phyloP scores from a whole-genome alignment of 2,113 vertebrate species.

The Zapus hudsonius region DNA sequence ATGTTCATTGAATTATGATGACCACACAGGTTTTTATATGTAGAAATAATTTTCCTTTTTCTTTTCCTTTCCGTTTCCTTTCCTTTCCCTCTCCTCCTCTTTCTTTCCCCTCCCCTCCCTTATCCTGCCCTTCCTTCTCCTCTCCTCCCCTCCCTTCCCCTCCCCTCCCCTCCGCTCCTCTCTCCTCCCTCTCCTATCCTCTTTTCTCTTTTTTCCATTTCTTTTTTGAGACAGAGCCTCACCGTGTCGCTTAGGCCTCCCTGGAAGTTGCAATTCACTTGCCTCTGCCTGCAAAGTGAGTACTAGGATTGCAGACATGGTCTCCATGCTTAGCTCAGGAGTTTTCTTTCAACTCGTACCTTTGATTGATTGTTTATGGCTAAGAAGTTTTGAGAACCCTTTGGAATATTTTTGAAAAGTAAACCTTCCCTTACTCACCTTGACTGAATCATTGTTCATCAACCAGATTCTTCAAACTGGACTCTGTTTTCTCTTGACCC shows the following conservation, averaged over 20 bases:
- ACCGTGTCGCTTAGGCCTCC: not conserved
- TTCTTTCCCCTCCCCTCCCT: too few relatives aligned
- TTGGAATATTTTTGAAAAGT: slow-evolving; percentile 44
- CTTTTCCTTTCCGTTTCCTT: too few relatives aligned
- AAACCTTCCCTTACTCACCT: not conserved
- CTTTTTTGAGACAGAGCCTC: not conserved
- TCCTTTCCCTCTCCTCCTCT: too few relatives aligned
- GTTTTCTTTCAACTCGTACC: not conserved
- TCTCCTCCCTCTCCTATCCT: too few relatives aligned
- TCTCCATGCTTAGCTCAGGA: not conserved
- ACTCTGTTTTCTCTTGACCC: not conserved
- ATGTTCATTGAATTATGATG: slow-evolving; percentile 1
- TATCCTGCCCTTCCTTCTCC: too few relatives aligned
- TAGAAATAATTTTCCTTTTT: not conserved
- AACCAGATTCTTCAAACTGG: not conserved
- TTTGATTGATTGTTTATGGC: slow-evolving; percentile 27
- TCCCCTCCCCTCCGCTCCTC: too few relatives aligned
- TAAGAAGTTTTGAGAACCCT: not conserved
- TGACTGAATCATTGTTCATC: slow-evolving; percentile 35
- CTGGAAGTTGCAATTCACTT: not conserved
- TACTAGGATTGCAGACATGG: too few relatives aligned
- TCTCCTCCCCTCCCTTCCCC: too few relatives aligned
- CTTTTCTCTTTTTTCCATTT: not conserved
- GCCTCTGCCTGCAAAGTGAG: not conserved
- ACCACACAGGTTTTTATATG: not conserved